Evolutionary conservation across 37 sponge, comb jelly and placozoan genomes (phyloP).

Genomic region (Diacarnus erythraeanus): DNA sequence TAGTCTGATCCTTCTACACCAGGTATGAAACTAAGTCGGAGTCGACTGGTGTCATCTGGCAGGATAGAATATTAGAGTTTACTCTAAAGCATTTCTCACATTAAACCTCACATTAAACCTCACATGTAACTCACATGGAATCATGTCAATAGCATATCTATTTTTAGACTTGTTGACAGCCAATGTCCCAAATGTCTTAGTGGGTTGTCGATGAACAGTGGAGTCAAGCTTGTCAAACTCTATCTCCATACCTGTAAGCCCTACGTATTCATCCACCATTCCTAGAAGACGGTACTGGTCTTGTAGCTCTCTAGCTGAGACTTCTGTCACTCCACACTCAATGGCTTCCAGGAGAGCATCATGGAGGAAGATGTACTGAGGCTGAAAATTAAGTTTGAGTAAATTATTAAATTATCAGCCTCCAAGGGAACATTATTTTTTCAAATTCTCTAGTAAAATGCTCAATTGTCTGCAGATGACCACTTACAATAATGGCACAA

Average conservation of each 20-base stretch:
- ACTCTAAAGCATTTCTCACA: too few relatives aligned
- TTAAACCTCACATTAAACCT: too few relatives aligned
- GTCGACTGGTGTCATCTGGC: slow-evolving; percentile 63
- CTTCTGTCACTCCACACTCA: slow-evolving; percentile 86
- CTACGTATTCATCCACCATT: slow-evolving; percentile 20
- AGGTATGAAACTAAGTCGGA: slow-evolving; percentile 48
- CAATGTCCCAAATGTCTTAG: slow-evolving; percentile 26
- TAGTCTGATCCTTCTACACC: slow-evolving; percentile 94
- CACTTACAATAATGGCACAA: too few relatives aligned
- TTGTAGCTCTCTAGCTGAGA: slow-evolving; percentile 76
- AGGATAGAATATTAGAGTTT: too few relatives aligned
- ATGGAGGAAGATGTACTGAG: slow-evolving; percentile 90
- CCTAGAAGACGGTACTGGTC: slow-evolving; percentile 50
- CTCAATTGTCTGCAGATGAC: too few relatives aligned
- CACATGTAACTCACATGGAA: slow-evolving; percentile 74
- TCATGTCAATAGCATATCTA: slow-evolving; percentile 58
- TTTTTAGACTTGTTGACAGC: slow-evolving; percentile 66
- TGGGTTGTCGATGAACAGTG: slow-evolving; percentile 27
- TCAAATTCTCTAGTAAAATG: too few relatives aligned
- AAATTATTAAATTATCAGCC: too few relatives aligned
- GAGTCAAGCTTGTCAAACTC: slow-evolving; percentile 54
- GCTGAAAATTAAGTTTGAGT: too few relatives aligned
- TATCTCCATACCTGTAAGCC: slow-evolving; percentile 32
- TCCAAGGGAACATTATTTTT: too few relatives aligned
- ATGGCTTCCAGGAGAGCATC: slow-evolving; percentile 90